Evolutionary conservation across 2,797 vertebrate species (phyloP).

Genomic region (Myiotriccus ornatus): DNA sequence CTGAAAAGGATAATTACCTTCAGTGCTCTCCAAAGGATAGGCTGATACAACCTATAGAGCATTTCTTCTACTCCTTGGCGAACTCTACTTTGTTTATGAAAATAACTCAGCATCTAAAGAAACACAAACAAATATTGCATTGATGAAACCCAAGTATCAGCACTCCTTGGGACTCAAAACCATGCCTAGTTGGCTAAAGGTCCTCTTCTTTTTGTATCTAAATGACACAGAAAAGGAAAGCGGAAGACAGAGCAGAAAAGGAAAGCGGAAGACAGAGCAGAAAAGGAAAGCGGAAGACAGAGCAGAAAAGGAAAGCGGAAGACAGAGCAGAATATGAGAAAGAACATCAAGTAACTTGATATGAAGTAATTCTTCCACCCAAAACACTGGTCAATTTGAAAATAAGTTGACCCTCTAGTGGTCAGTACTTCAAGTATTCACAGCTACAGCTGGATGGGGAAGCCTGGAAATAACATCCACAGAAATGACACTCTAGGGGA

Average conservation of each 20-base stretch:
- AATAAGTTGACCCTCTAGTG: background rate
- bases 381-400: background rate
- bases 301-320: background rate
- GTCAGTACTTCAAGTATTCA: background rate
- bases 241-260: too few species aligned
- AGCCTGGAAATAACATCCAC: background rate
- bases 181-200: background rate
- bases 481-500: background rate
- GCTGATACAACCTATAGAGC: conserved; percentile 88
- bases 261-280: background rate
- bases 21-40: conserved; percentile 92
- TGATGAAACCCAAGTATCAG: background rate
- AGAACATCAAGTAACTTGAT: background rate
- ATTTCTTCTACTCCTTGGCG: conserved; percentile 88
- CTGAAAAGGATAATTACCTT: conserved; percentile 74
- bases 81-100: conserved; percentile 88
- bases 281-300: background rate
- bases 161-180: background rate
- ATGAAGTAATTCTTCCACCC: background rate
- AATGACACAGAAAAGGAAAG: background rate
- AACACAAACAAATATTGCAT: background rate
- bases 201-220: background rate
- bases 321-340: background rate
- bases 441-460: background rate
- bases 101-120: conserved; percentile 85